Evolutionary conservation across 2,888 invertebrate genomes (phyloP).

Genomic region (Latheticus oryzae): DNA sequence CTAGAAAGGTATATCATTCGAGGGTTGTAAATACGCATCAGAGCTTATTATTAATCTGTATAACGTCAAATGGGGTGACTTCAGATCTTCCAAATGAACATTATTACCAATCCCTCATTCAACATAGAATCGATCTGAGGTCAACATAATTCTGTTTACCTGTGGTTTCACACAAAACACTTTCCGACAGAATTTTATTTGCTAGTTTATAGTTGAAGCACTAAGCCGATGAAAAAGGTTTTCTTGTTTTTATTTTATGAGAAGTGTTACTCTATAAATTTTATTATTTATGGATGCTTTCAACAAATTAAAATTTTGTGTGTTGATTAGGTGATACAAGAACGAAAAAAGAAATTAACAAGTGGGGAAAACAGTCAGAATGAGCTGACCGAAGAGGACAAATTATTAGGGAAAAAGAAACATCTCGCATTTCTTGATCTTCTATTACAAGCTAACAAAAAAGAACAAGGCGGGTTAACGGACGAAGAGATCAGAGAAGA

Average conservation of each 20-base stretch:
- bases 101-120: conserved; percentile 9
- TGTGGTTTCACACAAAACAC: no score
- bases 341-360: conserved; percentile 45
- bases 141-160: conserved; percentile 22
- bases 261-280: no score
- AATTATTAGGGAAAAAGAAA: conserved; percentile 51
- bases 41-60: conserved; percentile 31
- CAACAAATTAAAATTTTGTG: no score
- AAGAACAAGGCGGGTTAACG: conserved; percentile 49
- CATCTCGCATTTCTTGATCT: conserved; percentile 55
- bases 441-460: conserved; percentile 53
- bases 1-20: conserved; percentile 61
- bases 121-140: conserved; percentile 29
- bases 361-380: conserved; percentile 27
- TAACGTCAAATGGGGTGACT: conserved; percentile 13
- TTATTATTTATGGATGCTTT: no score
- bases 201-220: no score
- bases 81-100: conserved; percentile 28
- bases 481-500: conserved; percentile 62
- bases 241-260: no score
- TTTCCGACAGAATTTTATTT: no score
- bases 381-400: conserved; percentile 42
- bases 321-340: conserved; percentile 44
- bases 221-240: no score
- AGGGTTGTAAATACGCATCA: conserved; percentile 13